Base-by-base conservation (phyloP, 2,888 invertebrate species). In the Torymus texanus region DNA sequence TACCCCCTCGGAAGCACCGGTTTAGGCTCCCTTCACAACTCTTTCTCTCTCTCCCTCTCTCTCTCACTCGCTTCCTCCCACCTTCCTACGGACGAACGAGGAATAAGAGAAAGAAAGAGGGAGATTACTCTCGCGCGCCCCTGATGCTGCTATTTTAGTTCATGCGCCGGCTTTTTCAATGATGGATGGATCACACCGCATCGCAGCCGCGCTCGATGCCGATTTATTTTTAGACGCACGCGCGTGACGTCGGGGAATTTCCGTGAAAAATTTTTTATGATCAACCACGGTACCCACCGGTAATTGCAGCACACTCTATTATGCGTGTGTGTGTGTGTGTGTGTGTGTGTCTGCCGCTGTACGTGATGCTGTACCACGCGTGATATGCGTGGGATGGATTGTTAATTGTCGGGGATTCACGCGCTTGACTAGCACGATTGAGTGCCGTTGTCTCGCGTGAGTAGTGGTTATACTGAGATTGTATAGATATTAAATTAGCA, bases 1-100 rank as follows among this genome's bases (percentile, higher is more conserved):
- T 76, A 74, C 80, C 79, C 76, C 74, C 74, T 62, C 70, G 68
- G 77, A 78, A 80, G 78, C 83, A 78, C 74, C 79, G 82, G 82
- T 84, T 84, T 83, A 84, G 77, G 78, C 77, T 80, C 56, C 72
- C 53, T 73, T 72, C 77, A 75, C 72, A 58, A 50, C 21, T 70
- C 55, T 24, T 18, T 53, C 50, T 14, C 41, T 51, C 65, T 16
- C 18, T 41, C 73, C 16, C 41, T 56, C 56, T 18, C 73, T 16
- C 18, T 55, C n/a, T n/a, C n/a, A n/a, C n/a, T 21, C 21, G 21
- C 2, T 21, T 4, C 12, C 56, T 41, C 41, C 50, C 13, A 21
- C 13, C 11, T 41, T 41, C 41, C 41, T 41, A 41, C 41, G 41
- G 8, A 8, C 5, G 41, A 41, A 1, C 29, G 29, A 29, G 29